Evolutionary conservation across 2,888 invertebrate species (phyloP).

Genomic region (Drosophila kambysellisi): DNA sequence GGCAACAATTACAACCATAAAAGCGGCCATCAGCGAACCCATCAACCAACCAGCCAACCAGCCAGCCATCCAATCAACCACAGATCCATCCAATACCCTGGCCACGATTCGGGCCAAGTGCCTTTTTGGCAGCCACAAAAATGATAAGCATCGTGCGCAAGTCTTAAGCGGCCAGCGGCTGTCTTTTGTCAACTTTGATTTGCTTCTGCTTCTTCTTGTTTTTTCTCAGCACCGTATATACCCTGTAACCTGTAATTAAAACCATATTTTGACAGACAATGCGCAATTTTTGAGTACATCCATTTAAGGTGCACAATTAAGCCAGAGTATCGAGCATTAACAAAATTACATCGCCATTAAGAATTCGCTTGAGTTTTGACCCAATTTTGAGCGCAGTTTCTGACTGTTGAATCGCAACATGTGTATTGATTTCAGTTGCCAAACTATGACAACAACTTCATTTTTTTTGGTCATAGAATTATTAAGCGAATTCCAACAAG

Average conservation of each 20-base stretch:
- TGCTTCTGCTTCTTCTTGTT: neutral
- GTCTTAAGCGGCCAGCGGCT: conserved; percentile 26
- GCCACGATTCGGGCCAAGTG: conserved; percentile 25
- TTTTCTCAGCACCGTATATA: neutral
- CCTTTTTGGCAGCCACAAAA: conserved; percentile 22
- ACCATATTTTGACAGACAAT: neutral
- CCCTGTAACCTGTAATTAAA: conserved; percentile 7
- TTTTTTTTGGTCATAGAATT: neutral
- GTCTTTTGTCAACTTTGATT: conserved; percentile 29
- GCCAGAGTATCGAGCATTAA: neutral
- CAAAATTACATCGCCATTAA: neutral
- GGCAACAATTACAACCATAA: conserved; percentile 62
- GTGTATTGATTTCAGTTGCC: neutral
- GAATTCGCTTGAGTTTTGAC: neutral
- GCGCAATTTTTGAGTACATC: neutral
- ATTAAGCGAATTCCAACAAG: neutral
- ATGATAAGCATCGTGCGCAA: conserved; percentile 14
- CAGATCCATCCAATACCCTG: neutral
- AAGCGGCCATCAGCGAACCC: conserved; percentile 54
- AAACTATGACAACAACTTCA: no score
- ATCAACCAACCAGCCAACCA: conserved; percentile 35
- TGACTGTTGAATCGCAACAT: neutral
- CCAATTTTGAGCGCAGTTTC: neutral
- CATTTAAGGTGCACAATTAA: conserved; percentile 1
- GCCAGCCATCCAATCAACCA: neutral